phyloP scores from a whole-genome alignment of 35 echinoderm and acorn worm genomes.

The Lytechinus variegatus region DNA sequence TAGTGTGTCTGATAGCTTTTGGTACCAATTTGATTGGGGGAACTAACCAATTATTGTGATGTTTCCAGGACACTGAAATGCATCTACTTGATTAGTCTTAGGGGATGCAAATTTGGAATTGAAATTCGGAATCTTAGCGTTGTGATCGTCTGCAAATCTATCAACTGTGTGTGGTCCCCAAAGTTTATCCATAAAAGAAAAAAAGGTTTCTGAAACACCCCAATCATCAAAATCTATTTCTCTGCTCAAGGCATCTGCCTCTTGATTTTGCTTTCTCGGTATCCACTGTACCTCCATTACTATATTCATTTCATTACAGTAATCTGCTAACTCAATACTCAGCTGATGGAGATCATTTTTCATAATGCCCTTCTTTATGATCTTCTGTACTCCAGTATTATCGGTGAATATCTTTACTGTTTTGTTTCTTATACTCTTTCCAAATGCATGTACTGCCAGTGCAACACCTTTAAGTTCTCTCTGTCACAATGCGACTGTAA shows the following conservation, averaged over 20 bases:
- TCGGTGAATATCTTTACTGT: conserved; percentile 43
- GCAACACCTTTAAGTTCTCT: conserved; percentile 50
- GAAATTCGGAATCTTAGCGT: conserved; percentile 25
- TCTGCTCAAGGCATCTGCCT: conserved; percentile 35
- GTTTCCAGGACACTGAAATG: background rate
- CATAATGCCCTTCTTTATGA: conserved; percentile 53
- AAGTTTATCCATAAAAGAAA: conserved; percentile 32
- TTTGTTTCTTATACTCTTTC: background rate
- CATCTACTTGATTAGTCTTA: background rate
- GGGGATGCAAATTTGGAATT: conserved; percentile 43
- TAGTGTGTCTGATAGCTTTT: background rate
- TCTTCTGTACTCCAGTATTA: conserved; percentile 48
- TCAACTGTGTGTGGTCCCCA: conserved; percentile 64
- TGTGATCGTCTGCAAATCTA: conserved; percentile 34
- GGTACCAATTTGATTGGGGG: background rate
- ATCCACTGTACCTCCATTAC: conserved; percentile 48
- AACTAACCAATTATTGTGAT: conserved; percentile 51
- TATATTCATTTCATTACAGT: background rate
- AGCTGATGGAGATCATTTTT: background rate
- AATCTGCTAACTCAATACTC: conserved; percentile 23
- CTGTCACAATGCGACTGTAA: too few relatives aligned
- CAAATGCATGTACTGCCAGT: conserved; percentile 44
- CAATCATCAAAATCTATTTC: conserved; percentile 55
- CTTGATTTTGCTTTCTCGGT: background rate
- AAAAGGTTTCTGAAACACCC: conserved; percentile 51